Base-by-base conservation (phyloP, 2,113 vertebrate genomes). In the Steatornis caripensis region DNA sequence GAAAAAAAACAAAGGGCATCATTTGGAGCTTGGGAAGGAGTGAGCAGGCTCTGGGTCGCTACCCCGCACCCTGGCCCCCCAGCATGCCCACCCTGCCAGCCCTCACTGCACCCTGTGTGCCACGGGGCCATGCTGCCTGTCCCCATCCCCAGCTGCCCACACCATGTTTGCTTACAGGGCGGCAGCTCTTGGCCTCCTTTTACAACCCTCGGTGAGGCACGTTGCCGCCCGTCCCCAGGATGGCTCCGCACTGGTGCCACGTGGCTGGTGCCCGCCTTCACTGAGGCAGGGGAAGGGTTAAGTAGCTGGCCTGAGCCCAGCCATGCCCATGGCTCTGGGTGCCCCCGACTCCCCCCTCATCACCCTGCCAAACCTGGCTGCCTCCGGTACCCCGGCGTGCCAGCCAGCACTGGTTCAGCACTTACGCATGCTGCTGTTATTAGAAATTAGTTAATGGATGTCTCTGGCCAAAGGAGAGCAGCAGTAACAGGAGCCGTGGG, bases 401-500 rank as follows among this genome's bases (percentile, higher is more conserved):
- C 93, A 94, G 95, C 83, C 83, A 86, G 89, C 26, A 36, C 94
- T 93, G 92, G 95, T 93, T 97, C 90, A 84, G 88, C 93, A 94
- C 86, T 96, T 97, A 95, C 93, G 93, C 85, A 92, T 49, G 72
- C 64, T 93, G 90, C 95, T 84, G 96, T 96, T 97, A 96, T 96
- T 97, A 96, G 96, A 91, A 95, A 97, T 95, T 62, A 91, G 86
- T 97, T 94, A 94, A 95, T 85, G 94, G 70, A 37, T 83, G 91
- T 87, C 77, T 96, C 71, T 4, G 17, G 86, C 76, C 36, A 36
- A 66, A 46, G 69, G 45, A 82, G 79, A 92, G 65, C 17, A 6
- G 53, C 68, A 5, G 94, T 95, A 97, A 97, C 93, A 93, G 94
- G 91, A 93, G 96, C 86, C 6, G 10, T 0, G 29, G 86, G 85